Evolutionary conservation across 1,140 invertebrate species (phyloP).

Genomic region (Cheumatopsyche charites): DNA sequence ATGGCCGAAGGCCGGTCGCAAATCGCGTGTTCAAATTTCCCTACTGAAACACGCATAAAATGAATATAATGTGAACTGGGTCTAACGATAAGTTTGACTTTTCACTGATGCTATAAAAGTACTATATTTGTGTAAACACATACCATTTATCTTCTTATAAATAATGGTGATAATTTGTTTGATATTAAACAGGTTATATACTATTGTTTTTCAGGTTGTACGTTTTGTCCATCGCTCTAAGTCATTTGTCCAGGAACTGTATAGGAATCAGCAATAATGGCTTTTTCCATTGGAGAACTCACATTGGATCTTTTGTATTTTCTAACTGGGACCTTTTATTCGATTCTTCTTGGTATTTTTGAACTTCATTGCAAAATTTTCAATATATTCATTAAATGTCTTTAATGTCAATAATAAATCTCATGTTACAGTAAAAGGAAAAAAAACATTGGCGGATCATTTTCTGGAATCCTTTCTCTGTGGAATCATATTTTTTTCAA

Average conservation of each 20-base stretch:
- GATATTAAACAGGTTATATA: background rate
- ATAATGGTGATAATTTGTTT: too few species aligned
- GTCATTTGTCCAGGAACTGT: slow-evolving; percentile 41
- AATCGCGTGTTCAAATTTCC: too few species aligned
- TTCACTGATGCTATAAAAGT: too few species aligned
- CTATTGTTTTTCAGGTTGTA: slow-evolving; percentile 40
- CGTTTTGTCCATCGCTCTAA: slow-evolving; percentile 35
- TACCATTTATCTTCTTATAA: background rate
- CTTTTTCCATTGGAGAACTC: slow-evolving; percentile 45
- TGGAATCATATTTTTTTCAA: slow-evolving; percentile 44
- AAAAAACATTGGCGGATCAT: slow-evolving; percentile 40
- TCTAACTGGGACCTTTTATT: slow-evolving; percentile 44
- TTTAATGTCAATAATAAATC: slow-evolving; percentile 16
- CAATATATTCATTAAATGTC: background rate
- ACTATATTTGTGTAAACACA: too few species aligned
- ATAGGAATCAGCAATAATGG: slow-evolving; percentile 44
- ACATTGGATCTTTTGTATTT: slow-evolving; percentile 42
- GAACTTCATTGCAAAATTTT: background rate
- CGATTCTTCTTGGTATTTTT: slow-evolving; percentile 40
- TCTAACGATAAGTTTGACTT: too few species aligned
- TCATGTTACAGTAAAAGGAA: slow-evolving; percentile 40
- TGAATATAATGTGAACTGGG: too few species aligned
- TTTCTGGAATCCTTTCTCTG: slow-evolving; percentile 40
- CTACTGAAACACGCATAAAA: too few species aligned
- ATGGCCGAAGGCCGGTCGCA: too few species aligned